Base-by-base conservation (phyloP, 2,797 vertebrate genomes). In the Pseudomugil tenellus region DNA sequence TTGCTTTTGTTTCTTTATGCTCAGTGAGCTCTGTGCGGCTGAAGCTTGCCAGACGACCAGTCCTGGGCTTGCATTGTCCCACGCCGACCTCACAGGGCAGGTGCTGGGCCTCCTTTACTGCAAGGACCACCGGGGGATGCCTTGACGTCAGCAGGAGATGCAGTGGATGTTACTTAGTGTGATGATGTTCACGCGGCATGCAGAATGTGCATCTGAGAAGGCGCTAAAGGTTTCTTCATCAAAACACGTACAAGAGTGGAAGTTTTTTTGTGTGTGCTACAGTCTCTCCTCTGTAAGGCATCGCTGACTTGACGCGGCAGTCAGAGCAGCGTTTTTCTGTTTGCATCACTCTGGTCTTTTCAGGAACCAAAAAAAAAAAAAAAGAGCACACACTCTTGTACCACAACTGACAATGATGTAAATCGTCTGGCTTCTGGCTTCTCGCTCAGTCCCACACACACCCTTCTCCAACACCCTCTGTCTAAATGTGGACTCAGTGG, bases 401-500 rank as follows among this genome's bases (percentile, higher is more conserved):
- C 74, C 87, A 80, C 70, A 75, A 87, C 78, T 83, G 81, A 91
- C 90, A 91, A 69, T 89, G 90, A 91, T 93, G 90, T 90, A 91
- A 92, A 93, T 92, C 51, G 58, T 39, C 77, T 86, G 80, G 84
- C 87, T 85, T 86, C 70, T 73, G 62, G 75, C 80, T 72, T 74
- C 28, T 56, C 59, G 55, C 70, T 64, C 46, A 2, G 60, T 32
- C 70, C 74, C 74, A 65, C 10, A 64, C 69, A 79, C 86, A 59
- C 58, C 69, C 80, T n/a, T 74, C 82, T 56, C 57, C 79, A 70
- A 84, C 86, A 87, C 85, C 81, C 84, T 85, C 79, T 70, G 80
- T 87, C 84, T 90, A 84, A 90, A 92, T 88, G 88, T 89, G 88
- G 85, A 86, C 84, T 87, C 90, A 87, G 79, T 90, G 86, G 89